Evolutionary conservation across 2,888 invertebrate species (phyloP).

Genomic region (Phengaris arion): DNA sequence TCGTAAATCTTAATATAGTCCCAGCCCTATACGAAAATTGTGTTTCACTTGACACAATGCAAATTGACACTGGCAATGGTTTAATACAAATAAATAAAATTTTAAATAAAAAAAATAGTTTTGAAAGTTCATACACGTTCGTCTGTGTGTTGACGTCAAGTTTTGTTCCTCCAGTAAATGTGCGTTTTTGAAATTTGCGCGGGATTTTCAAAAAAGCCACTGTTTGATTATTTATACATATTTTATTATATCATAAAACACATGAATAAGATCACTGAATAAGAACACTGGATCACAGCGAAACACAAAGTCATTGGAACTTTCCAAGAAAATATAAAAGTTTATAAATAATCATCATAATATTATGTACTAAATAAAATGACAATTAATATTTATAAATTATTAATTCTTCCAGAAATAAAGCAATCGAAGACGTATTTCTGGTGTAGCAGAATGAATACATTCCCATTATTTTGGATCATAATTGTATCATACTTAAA

Average conservation of each 20-base stretch:
- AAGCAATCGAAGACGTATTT: background rate
- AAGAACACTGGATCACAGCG: conserved; percentile 49
- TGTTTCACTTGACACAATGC: too few relatives aligned
- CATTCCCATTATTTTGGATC: background rate
- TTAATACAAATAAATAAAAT: too few relatives aligned
- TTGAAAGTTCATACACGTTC: too few relatives aligned
- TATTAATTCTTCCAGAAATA: conserved; percentile 3
- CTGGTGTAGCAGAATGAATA: background rate
- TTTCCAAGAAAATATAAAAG: conserved; percentile 21
- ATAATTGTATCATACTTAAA: too few relatives aligned
- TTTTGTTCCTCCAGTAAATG: too few relatives aligned
- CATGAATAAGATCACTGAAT: conserved; percentile 41
- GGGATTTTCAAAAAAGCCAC: too few relatives aligned
- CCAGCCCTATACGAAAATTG: too few relatives aligned
- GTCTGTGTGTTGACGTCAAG: too few relatives aligned
- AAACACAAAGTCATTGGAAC: conserved; percentile 44
- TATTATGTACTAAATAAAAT: conserved; percentile 14
- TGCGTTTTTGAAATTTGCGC: too few relatives aligned
- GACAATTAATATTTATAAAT: background rate
- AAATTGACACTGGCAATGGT: too few relatives aligned
- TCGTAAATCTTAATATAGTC: too few relatives aligned
- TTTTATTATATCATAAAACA: conserved; percentile 31
- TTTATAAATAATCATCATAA: conserved; percentile 8
- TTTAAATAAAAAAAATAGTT: too few relatives aligned
- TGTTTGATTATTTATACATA: background rate